A percentile compares a stretch with the other conserved stretches of the same genome.
Evolutionary conservation across 2,888 invertebrate species (phyloP).

Genomic region (Oligia latruncula): DNA sequence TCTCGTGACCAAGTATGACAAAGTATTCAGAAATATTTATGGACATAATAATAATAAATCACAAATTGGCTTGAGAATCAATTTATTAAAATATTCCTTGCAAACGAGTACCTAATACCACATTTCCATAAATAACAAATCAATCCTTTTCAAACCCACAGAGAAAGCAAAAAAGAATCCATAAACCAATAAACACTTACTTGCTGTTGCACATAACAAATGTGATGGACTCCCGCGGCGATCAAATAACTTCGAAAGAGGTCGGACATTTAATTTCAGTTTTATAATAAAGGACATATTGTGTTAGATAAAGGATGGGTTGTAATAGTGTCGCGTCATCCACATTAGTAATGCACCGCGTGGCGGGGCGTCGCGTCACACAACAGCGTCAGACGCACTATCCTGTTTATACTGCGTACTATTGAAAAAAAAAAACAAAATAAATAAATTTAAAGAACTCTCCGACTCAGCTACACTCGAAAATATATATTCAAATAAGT

Average conservation of each 20-base stretch:
- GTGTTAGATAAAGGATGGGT: constrained; percentile 88
- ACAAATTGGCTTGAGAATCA: constrained; percentile 55
- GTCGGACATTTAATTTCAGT: constrained; percentile 86
- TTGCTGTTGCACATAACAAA: constrained; percentile 79
- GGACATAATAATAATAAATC: constrained; percentile 41
- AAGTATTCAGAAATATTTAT: constrained; percentile 30
- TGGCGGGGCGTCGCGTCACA: constrained; percentile 83
- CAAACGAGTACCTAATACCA: constrained; percentile 64
- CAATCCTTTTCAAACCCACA: constrained; percentile 77
- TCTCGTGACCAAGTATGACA: constrained; percentile 29
- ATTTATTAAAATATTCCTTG: constrained; percentile 63
- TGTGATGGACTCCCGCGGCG: constrained; percentile 85
- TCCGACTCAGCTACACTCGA: constrained; percentile 78
- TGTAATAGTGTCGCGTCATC: constrained; percentile 89
- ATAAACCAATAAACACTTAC: constrained; percentile 85
- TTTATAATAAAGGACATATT: constrained; percentile 88
- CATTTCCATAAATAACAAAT: constrained; percentile 77
- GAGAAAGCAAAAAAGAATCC: constrained; percentile 76
- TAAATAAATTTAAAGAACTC: constrained; percentile 82
- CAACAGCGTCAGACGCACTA: constrained; percentile 67
- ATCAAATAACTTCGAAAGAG: constrained; percentile 85
- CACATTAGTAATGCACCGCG: constrained; percentile 84
- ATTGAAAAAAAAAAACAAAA: constrained; percentile 80
- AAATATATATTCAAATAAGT: constrained; percentile 90
- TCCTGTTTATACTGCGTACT: constrained; percentile 66